phyloP scores from a whole-genome alignment of 1,140 invertebrate genomes.

The Amyelois transitella region DNA sequence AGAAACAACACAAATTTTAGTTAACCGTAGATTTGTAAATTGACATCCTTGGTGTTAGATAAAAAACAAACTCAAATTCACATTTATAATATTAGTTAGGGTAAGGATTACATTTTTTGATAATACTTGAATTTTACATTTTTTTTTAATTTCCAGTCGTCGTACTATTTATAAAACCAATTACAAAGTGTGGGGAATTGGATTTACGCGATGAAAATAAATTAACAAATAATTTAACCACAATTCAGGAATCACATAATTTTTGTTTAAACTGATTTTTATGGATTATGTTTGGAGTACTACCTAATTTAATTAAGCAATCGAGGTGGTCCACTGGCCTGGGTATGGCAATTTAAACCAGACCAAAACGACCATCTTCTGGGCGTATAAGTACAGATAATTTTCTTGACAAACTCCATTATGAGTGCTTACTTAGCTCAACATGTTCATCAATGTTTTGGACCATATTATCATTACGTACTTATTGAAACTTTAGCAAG shows the following conservation, averaged over 20 bases:
- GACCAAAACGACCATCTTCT: constrained; percentile 27
- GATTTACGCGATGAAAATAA: too few species aligned
- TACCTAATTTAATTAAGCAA: constrained; percentile 8
- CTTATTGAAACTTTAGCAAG: background rate
- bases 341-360: constrained; percentile 25
- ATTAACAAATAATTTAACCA: background rate
- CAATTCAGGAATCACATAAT: background rate
- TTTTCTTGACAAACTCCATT: constrained; percentile 25
- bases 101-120: too few species aligned
- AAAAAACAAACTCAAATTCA: too few species aligned
- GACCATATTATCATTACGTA: background rate
- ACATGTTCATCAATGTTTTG: background rate
- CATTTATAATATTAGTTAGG: too few species aligned
- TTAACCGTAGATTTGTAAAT: too few species aligned
- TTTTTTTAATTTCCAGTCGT: too few species aligned
- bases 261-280: background rate
- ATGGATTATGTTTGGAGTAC: background rate
- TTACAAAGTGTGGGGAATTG: too few species aligned
- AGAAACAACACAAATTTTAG: too few species aligned
- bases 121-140: too few species aligned
- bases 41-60: too few species aligned
- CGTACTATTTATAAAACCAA: too few species aligned
- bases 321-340: constrained; percentile 26
- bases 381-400: constrained; percentile 17
- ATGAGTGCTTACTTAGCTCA: background rate